Evolutionary conservation across 1,140 invertebrate species (phyloP).

Genomic region (Ditylenchus dipsaci): DNA sequence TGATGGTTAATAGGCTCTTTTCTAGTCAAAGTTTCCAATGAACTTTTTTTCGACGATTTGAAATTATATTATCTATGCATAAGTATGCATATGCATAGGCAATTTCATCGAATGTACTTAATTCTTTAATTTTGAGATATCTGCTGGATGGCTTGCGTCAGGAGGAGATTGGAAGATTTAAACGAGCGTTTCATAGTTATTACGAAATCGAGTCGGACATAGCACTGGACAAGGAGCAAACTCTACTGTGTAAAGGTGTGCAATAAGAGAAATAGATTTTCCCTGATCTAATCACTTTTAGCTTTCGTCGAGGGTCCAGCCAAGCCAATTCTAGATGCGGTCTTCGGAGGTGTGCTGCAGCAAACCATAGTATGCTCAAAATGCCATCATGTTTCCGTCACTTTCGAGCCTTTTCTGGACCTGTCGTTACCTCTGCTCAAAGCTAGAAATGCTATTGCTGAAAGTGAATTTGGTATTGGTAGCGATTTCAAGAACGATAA

Average conservation of each 20-base stretch:
- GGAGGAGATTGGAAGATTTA: slow-evolving; percentile 63
- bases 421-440: slow-evolving; percentile 75
- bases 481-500: slow-evolving; percentile 5
- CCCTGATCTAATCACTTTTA: slow-evolving; percentile 14
- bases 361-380: slow-evolving; percentile 44
- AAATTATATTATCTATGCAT: too few species aligned
- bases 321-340: slow-evolving; percentile 31
- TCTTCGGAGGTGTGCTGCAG: slow-evolving; percentile 49
- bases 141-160: slow-evolving; percentile 75
- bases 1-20: too few species aligned
- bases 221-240: slow-evolving; percentile 3
- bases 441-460: not conserved
- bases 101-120: too few species aligned
- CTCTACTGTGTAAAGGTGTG: slow-evolving; percentile 36
- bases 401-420: slow-evolving; percentile 87
- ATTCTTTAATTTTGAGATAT: slow-evolving; percentile 69
- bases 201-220: slow-evolving; percentile 7
- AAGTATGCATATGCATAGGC: too few species aligned
- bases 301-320: slow-evolving; percentile 25
- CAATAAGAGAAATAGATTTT: too few species aligned
- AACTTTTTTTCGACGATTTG: too few species aligned
- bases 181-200: slow-evolving; percentile 57
- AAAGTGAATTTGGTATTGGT: too few species aligned
- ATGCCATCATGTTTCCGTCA: slow-evolving; percentile 65
- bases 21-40: too few species aligned